A percentile compares a stretch with the other conserved stretches of the same genome.
phyloP scores from a whole-genome alignment of 2,888 invertebrate species.

The Brenthis ino region DNA sequence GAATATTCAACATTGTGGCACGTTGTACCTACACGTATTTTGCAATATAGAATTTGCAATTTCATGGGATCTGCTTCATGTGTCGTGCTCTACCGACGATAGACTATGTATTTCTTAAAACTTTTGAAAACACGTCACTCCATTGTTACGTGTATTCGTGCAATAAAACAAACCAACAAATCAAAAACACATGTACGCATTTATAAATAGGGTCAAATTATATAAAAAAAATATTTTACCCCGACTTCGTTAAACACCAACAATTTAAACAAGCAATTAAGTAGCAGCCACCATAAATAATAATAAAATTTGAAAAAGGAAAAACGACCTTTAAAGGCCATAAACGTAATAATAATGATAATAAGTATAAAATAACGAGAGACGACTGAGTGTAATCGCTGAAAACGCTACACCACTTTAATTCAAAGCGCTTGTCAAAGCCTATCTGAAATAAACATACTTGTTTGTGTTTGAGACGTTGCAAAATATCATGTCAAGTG shows the following conservation, averaged over 20 bases:
- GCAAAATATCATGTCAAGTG: slow-evolving; percentile 30
- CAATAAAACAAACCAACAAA: too few species aligned
- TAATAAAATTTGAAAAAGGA: slow-evolving; percentile 19
- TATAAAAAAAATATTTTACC: slow-evolving; percentile 3
- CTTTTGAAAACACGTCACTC: too few species aligned
- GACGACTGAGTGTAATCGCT: slow-evolving; percentile 8
- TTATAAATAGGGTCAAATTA: neutral
- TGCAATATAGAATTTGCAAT: too few species aligned
- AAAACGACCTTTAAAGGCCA: slow-evolving; percentile 13
- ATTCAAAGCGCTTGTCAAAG: slow-evolving; percentile 9
- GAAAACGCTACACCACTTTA: slow-evolving; percentile 12
- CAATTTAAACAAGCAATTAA: slow-evolving; percentile 13
- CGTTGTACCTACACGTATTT: too few species aligned
- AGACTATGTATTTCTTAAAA: too few species aligned
- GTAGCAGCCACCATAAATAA: slow-evolving; percentile 12
- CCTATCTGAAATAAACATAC: slow-evolving; percentile 20
- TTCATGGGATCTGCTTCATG: too few species aligned
- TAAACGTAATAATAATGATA: slow-evolving; percentile 20
- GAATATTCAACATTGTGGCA: neutral
- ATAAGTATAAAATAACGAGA: slow-evolving; percentile 15
- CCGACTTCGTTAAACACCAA: slow-evolving; percentile 5
- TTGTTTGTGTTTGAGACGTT: slow-evolving; percentile 14
- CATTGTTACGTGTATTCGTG: too few species aligned
- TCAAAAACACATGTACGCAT: too few species aligned
- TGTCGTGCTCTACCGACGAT: too few species aligned